Conservation (phyloP, 2,888 invertebrate species). For the Eueremaeus valkanovi region DNA sequence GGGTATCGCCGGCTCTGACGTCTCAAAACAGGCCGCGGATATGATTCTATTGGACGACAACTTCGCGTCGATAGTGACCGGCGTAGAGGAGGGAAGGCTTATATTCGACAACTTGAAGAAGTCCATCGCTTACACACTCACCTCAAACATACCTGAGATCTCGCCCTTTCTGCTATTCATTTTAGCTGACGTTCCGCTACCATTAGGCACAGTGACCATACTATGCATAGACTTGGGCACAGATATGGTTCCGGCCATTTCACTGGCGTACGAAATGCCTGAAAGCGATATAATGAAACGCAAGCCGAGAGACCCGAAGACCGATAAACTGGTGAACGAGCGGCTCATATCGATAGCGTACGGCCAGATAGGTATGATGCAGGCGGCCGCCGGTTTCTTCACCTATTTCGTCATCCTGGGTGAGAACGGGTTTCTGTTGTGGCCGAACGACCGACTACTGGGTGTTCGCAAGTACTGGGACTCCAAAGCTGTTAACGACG, state of each 20-base stretch:
- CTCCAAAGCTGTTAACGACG: slow-evolving; percentile 93
- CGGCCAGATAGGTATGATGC: slow-evolving; percentile 98
- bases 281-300: slow-evolving; percentile 71
- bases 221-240: slow-evolving; percentile 58
- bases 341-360: slow-evolving; percentile 73
- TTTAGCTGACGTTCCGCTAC: slow-evolving; percentile 56
- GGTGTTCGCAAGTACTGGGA: slow-evolving; percentile 83
- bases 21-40: slow-evolving; percentile 56
- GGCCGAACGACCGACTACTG: slow-evolving; percentile 53
- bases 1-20: slow-evolving; percentile 51
- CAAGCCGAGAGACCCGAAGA: slow-evolving; percentile 60
- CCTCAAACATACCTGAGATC: slow-evolving; percentile 58
- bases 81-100: slow-evolving; percentile 77
- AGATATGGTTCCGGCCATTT: slow-evolving; percentile 65
- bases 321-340: slow-evolving; percentile 68
- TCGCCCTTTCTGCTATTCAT: slow-evolving; percentile 57
- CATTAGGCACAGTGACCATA: slow-evolving; percentile 57
- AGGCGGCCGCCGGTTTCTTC: slow-evolving; percentile 99
- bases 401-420: slow-evolving; percentile 80
- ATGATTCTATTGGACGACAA: slow-evolving; percentile 55
- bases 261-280: slow-evolving; percentile 66
- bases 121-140: slow-evolving; percentile 58
- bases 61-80: slow-evolving; percentile 58
- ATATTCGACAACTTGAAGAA: slow-evolving; percentile 60
- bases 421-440: slow-evolving; percentile 76